Conservation (phyloP, 2,888 invertebrate genomes). For the Buathra laborator region DNA sequence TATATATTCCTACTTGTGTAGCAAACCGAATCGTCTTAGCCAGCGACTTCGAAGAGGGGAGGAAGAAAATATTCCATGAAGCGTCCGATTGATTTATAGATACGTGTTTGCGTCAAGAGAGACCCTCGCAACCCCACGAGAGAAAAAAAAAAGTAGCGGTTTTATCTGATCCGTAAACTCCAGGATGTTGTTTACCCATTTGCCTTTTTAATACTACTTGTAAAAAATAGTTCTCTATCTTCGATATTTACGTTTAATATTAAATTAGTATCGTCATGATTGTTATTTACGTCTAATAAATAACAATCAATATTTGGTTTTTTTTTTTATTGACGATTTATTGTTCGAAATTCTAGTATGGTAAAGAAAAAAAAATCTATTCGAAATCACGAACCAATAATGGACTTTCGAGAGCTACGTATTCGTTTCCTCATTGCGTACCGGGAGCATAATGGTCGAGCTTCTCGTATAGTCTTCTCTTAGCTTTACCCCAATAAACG, state of each 20-base stretch:
- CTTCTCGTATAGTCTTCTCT: conserved; percentile 18
- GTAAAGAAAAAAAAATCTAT: not conserved
- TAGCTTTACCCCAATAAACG: conserved; percentile 50
- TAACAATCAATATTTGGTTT: not conserved
- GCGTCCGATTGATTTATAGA: conserved; percentile 70
- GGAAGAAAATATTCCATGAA: conserved; percentile 68
- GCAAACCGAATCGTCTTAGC: not conserved
- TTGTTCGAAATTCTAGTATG: not conserved
- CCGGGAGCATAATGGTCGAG: conserved; percentile 47
- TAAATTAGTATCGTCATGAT: too few relatives aligned
- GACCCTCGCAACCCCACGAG: not conserved
- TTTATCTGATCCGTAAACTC: not conserved
- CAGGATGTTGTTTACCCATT: not conserved
- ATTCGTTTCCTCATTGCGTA: conserved; percentile 50
- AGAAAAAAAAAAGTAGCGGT: not conserved
- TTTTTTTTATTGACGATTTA: not conserved
- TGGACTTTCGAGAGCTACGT: conserved; percentile 48
- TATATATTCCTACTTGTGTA: conserved; percentile 17
- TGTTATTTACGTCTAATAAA: not conserved
- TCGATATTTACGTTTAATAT: too few relatives aligned
- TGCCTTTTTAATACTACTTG: too few relatives aligned
- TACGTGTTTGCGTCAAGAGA: conserved; percentile 52
- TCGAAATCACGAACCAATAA: conserved; percentile 30
- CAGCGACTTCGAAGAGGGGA: conserved; percentile 9
- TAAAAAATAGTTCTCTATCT: not conserved